A percentile compares a stretch with the other conserved stretches of the same genome.
Evolutionary conservation across 1,140 invertebrate species (phyloP).

Genomic region (Leptinotarsa defecta): DNA sequence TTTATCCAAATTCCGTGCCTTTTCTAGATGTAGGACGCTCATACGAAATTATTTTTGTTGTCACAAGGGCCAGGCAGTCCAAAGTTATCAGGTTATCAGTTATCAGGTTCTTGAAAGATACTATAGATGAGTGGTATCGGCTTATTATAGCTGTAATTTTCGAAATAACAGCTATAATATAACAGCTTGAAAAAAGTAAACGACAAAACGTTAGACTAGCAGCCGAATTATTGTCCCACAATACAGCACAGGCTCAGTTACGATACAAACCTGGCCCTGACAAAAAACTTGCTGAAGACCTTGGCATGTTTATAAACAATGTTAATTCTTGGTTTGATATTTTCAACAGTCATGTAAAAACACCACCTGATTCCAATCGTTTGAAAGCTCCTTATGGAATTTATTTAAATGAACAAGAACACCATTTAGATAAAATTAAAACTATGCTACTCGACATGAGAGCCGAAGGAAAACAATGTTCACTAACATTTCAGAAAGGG

Average conservation of each 20-base stretch:
- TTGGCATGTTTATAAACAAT: neutral
- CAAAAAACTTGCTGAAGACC: neutral
- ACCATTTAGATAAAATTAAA: neutral
- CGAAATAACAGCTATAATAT: no score
- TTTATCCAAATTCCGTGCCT: no score
- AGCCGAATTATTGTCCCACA: neutral
- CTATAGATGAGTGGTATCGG: no score
- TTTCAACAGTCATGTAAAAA: constrained; percentile 6
- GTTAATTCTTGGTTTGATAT: neutral
- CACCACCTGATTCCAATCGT: neutral
- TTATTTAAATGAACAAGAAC: neutral
- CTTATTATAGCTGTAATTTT: no score
- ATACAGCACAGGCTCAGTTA: neutral
- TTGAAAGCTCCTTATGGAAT: neutral
- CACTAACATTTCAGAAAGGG: neutral
- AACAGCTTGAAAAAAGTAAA: no score
- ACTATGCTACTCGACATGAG: neutral
- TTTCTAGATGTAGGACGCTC: no score
- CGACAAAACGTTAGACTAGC: neutral
- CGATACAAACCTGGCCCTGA: neutral
- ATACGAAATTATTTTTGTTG: no score
- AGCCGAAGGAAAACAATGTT: neutral
- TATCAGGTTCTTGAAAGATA: no score
- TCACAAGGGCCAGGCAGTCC: no score
- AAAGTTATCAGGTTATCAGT: no score